phyloP scores from a whole-genome alignment of 1,140 invertebrate species.

The Neuroterus valhalla region DNA sequence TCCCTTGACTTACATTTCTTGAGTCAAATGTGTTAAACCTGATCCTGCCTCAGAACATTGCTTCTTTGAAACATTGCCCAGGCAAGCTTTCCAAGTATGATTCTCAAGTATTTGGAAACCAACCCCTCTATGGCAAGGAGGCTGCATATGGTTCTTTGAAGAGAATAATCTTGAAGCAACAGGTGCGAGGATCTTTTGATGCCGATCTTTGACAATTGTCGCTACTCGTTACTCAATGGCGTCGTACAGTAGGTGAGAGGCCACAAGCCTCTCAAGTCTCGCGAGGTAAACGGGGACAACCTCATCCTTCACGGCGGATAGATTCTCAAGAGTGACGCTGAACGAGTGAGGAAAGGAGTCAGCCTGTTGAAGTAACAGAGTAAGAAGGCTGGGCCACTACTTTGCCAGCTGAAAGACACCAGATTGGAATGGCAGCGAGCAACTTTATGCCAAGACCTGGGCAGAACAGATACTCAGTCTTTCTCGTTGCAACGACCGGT shows the following conservation, averaged over 20 bases:
- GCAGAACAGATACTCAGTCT: conserved; percentile 67
- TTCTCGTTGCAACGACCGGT: conserved; percentile 66
- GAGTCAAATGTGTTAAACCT: too few species aligned
- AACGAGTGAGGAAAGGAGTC: conserved; percentile 36
- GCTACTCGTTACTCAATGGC: conserved; percentile 23
- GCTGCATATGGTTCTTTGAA: neutral
- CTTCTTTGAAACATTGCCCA: too few species aligned
- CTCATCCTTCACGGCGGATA: conserved; percentile 46
- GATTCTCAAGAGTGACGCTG: conserved; percentile 36
- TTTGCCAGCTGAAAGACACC: conserved; percentile 51
- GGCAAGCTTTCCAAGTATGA: too few species aligned
- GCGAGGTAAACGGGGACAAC: conserved; percentile 56
- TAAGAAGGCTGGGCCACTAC: conserved; percentile 30
- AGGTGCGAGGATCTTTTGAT: conserved; percentile 9
- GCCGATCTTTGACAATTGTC: neutral
- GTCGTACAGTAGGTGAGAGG: conserved; percentile 45
- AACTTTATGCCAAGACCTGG: conserved; percentile 44
- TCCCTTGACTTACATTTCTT: too few species aligned
- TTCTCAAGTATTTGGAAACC: too few species aligned
- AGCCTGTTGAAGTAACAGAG: conserved; percentile 32
- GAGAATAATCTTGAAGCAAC: neutral
- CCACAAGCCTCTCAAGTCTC: conserved; percentile 32
- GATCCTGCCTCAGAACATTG: too few species aligned
- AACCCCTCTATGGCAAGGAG: too few species aligned
- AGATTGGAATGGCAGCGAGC: conserved; percentile 65